A percentile compares a stretch with the other conserved stretches of the same genome.
phyloP scores from a whole-genome alignment of 2,888 invertebrate species.

The Folsomia manolachei region DNA sequence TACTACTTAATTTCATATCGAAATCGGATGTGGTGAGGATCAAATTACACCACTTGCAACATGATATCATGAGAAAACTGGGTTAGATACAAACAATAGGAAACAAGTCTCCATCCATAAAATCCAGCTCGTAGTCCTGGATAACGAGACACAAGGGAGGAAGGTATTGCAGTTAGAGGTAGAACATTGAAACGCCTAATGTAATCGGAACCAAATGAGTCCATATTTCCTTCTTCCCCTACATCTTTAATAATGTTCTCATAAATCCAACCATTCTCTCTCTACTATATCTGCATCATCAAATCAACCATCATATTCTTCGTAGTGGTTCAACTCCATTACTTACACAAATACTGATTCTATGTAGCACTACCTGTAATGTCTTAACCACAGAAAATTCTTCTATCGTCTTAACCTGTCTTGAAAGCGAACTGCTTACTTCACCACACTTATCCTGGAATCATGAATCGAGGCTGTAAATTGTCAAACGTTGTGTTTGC shows the following conservation, averaged over 20 bases:
- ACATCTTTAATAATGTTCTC: slow-evolving; percentile 3
- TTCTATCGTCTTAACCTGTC: too few relatives aligned
- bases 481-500: too few relatives aligned
- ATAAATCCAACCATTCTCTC: not conserved
- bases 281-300: too few relatives aligned
- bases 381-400: too few relatives aligned
- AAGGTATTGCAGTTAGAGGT: slow-evolving; percentile 1
- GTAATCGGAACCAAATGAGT: slow-evolving; percentile 15
- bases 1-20: not conserved
- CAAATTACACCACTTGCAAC: not conserved
- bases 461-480: too few relatives aligned
- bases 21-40: not conserved
- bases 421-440: too few relatives aligned
- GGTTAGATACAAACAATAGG: not conserved
- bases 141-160: slow-evolving; percentile 8
- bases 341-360: too few relatives aligned
- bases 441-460: too few relatives aligned
- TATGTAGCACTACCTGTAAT: too few relatives aligned
- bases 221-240: not conserved
- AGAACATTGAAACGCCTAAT: slow-evolving; percentile 8
- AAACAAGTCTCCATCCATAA: slow-evolving; percentile 1
- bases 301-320: not conserved
- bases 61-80: slow-evolving; percentile 11
- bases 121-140: slow-evolving; percentile 9
- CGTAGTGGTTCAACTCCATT: too few relatives aligned